Evolutionary conservation across 2,797 vertebrate genomes (phyloP).

Genomic region (Lycodopsis pacificus): DNA sequence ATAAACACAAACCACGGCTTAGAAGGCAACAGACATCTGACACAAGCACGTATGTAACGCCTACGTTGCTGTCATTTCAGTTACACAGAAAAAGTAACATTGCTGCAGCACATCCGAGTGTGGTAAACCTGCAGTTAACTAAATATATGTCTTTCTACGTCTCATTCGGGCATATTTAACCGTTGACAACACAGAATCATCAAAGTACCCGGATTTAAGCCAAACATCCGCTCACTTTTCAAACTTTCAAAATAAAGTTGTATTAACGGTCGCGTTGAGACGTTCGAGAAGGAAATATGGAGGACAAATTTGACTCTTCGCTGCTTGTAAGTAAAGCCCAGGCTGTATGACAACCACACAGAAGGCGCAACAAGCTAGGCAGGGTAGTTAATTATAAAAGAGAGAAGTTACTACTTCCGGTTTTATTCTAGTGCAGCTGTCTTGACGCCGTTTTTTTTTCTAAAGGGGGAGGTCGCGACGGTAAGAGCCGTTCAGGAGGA

Average conservation of each 20-base stretch:
- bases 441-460: constrained; percentile 30
- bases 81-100: neutral
- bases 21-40: constrained; percentile 19
- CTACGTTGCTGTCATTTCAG: neutral
- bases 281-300: accelerated
- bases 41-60: constrained; percentile 2
- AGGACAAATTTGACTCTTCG: accelerated
- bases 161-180: constrained; percentile 65
- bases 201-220: constrained; percentile 30
- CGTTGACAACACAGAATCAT: constrained; percentile 48
- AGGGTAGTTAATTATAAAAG: accelerated
- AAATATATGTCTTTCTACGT: constrained; percentile 66
- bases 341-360: accelerated
- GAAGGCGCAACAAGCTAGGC: neutral
- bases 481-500: constrained; percentile 86
- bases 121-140: constrained; percentile 32
- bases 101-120: neutral
- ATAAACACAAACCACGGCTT: constrained; percentile 61
- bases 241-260: constrained; percentile 71
- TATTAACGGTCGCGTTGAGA: accelerated
- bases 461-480: constrained; percentile 75
- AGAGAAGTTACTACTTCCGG: constrained; percentile 51
- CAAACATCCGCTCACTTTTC: constrained; percentile 60
- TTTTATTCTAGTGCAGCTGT: constrained; percentile 12
- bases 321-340: accelerated